Evolutionary conservation across 2,888 invertebrate species (phyloP), one percentile per base, ranked within the genome.

Genomic region (Campoplex nolae): DNA sequence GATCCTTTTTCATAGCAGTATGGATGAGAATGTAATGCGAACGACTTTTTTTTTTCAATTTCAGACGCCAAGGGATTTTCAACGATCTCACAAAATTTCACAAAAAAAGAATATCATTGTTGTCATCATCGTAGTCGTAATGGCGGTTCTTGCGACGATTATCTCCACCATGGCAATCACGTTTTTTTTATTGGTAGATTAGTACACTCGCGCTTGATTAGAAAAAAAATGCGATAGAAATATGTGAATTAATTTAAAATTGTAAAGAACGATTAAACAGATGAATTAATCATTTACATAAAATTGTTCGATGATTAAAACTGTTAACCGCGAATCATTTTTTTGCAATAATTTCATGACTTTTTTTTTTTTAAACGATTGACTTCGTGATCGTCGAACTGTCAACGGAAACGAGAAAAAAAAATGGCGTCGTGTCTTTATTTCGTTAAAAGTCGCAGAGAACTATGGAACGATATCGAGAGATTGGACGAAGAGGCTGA

Each of bases 11-110:
- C 3, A 8, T 13, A 2, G n/a, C 23, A 56, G 28, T 58, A 13
- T 2, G 2, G 9, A n/a, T 16, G 0, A 18, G 9, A 35, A 67
- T 67, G 38, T 54, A 16, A 45, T 68, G 16, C 11, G 74, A 23
- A 23, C 23, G 18, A 62, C 1, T 68, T 76, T 16, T n/a, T 80
- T 68, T 42, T n/a, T 38, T 18, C 42, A 3, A n/a, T 89, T 88
- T 8, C 87, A 92, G 92, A 86, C 90, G 0, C 88, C 88, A 6
- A 92, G 88, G 28, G 90, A 92, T 75, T 92, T 92, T 75, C 90
- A 88, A 48, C 77, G 90, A 48, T 35, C 71, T 7, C 68, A 88
- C 8, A 89, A 88, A 76, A 54, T 79, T 7, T 48, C 84, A 0
- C 75, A 45, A 58, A 90, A 88, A 78, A 90, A 81, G 58, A 90